phyloP scores from a whole-genome alignment of 2,888 invertebrate genomes.

The Trachelus iudaicus region DNA sequence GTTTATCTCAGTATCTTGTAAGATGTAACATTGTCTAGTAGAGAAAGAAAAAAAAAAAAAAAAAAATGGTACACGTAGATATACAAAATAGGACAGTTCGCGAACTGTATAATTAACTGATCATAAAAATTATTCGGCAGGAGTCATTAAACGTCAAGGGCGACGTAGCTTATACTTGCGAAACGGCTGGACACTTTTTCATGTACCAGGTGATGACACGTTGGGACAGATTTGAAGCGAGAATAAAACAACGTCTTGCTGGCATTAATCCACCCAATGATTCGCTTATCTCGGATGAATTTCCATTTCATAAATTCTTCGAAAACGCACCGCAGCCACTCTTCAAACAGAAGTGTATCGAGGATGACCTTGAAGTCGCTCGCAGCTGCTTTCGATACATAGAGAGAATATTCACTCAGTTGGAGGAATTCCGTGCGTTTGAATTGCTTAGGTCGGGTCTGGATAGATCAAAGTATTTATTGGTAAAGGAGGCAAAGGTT shows the following conservation, averaged over 20 bases:
- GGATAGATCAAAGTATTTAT: conserved; percentile 94
- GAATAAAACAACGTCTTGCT: conserved; percentile 69
- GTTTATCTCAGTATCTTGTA: background rate
- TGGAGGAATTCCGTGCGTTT: conserved; percentile 98
- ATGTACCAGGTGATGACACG: conserved; percentile 91
- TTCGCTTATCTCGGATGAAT: conserved; percentile 78
- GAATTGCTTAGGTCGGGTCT: conserved; percentile 94
- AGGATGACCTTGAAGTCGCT: conserved; percentile 89
- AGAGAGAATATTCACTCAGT: conserved; percentile 93
- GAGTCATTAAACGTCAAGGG: conserved; percentile 86
- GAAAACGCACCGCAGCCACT: conserved; percentile 92
- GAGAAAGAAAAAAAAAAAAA: background rate
- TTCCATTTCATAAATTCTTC: conserved; percentile 96
- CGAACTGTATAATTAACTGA: background rate
- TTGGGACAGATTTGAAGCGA: conserved; percentile 88
- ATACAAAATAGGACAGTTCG: background rate
- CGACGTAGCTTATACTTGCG: conserved; percentile 96
- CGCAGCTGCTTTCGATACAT: conserved; percentile 95
- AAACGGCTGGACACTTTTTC: conserved; percentile 98
- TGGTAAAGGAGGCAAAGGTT: conserved; percentile 99
- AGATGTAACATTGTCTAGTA: background rate
- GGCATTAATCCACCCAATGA: conserved; percentile 58
- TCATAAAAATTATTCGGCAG: conserved; percentile 26
- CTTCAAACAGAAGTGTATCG: conserved; percentile 81
- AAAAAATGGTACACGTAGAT: background rate